phyloP scores from a whole-genome alignment of 1,140 invertebrate genomes.

The Caenorhabditis tropicalis region DNA sequence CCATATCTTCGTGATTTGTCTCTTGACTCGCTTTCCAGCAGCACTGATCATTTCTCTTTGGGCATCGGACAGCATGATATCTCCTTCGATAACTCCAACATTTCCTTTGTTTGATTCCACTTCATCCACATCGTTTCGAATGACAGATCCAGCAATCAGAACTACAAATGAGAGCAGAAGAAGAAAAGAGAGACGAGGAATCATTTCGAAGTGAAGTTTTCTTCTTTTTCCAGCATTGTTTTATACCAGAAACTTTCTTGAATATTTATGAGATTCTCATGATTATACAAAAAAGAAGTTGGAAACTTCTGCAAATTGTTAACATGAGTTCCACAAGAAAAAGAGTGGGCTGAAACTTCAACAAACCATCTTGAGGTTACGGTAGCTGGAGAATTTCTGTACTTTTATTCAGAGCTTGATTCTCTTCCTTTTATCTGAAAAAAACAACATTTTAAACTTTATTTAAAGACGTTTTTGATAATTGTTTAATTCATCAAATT shows the following conservation, averaged over 20 bases:
- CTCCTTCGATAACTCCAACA: neutral
- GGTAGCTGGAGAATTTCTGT: too few species aligned
- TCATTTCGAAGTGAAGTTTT: neutral
- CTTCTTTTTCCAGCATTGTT: neutral
- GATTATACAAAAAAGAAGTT: neutral
- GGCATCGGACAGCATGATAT: neutral
- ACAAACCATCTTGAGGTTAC: neutral
- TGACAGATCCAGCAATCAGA: neutral
- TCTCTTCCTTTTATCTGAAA: too few species aligned
- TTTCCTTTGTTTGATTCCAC: neutral
- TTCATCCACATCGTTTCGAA: constrained; percentile 14
- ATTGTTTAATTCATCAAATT: too few species aligned
- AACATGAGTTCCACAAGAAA: too few species aligned
- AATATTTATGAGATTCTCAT: neutral
- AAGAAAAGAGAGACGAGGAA: neutral
- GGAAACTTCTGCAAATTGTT: neutral
- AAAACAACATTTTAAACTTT: too few species aligned
- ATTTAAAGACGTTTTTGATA: too few species aligned
- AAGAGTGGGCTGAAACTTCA: neutral
- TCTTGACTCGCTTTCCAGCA: neutral
- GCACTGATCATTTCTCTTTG: neutral
- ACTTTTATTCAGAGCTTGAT: too few species aligned
- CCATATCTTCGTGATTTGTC: constrained; percentile 14
- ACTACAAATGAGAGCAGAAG: neutral
- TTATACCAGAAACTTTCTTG: neutral